Conservation (phyloP, 2,888 invertebrate genomes). For the Nomada flava region DNA sequence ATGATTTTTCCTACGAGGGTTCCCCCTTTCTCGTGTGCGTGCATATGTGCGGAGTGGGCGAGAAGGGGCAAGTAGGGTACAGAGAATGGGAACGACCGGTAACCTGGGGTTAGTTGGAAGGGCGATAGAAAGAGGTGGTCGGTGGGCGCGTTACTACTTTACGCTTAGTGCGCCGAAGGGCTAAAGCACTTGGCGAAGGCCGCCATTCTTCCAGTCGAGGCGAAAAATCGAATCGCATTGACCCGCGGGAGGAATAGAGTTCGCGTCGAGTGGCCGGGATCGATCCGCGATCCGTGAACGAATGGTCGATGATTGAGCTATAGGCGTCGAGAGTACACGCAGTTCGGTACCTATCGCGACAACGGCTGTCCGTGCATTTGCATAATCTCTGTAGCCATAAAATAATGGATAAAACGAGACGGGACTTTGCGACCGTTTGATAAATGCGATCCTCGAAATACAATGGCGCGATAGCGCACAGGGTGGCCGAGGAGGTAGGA, state of each 20-base stretch:
- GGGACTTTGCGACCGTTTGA: conserved; percentile 58
- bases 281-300: too few species aligned
- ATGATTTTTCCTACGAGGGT: conserved; percentile 80
- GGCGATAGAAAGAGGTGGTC: conserved; percentile 20
- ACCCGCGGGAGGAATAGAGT: neutral
- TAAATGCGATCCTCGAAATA: conserved; percentile 64
- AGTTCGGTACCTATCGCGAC: conserved; percentile 31
- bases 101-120: neutral
- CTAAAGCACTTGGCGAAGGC: conserved; percentile 51
- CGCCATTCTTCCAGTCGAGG: conserved; percentile 39
- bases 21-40: conserved; percentile 53
- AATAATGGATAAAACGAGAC: conserved; percentile 51
- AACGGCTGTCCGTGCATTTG: conserved; percentile 28
- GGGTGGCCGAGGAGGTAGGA: conserved; percentile 40
- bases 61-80: conserved; percentile 5
- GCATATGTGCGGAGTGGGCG: conserved; percentile 7
- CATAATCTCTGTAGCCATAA: conserved; percentile 51
- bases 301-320: conserved; percentile 6
- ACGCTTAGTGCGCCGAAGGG: conserved; percentile 78
- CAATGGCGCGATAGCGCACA: conserved; percentile 21
- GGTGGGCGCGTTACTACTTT: conserved; percentile 72
- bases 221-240: conserved; percentile 56
- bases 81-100: conserved; percentile 47
- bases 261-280: neutral
- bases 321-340: conserved; percentile 27